Percentiles rank a stretch among this genome's conserved stretches.
Conservation (phyloP, 2,888 invertebrate species). For the Mactromeris polynyma region DNA sequence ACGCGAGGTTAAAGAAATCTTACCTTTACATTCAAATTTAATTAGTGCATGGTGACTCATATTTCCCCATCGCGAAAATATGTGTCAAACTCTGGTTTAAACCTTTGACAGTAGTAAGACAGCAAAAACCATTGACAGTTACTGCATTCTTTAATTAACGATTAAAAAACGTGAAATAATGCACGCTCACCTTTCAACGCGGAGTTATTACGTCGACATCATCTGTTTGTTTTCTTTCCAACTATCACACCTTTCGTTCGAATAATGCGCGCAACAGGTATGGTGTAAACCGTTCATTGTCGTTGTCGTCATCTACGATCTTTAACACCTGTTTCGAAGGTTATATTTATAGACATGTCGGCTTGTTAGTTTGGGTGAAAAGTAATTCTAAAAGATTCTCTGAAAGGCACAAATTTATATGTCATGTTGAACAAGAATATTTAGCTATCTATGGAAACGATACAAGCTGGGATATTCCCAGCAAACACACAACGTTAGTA, state of each 20-base stretch:
- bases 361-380: too few relatives aligned
- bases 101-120: background rate
- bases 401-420: too few relatives aligned
- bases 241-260: background rate
- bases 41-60: too few relatives aligned
- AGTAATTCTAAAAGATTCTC: too few relatives aligned
- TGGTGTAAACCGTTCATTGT: background rate
- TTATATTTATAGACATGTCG: too few relatives aligned
- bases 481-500: too few relatives aligned
- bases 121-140: background rate
- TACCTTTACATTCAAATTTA: too few relatives aligned
- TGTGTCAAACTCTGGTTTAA: background rate
- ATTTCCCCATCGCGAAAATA: background rate
- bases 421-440: too few relatives aligned
- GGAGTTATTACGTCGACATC: background rate
- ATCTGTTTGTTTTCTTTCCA: background rate
- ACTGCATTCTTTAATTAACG: background rate
- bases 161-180: background rate
- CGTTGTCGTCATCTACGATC: background rate
- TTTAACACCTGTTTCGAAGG: too few relatives aligned
- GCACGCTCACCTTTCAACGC: background rate
- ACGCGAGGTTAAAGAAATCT: too few relatives aligned
- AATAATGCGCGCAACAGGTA: conserved; percentile 7
- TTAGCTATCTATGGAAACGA: too few relatives aligned
- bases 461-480: too few relatives aligned